Evolutionary conservation across 1,140 invertebrate species (phyloP).

Genomic region (Drosophila sturtevanti): DNA sequence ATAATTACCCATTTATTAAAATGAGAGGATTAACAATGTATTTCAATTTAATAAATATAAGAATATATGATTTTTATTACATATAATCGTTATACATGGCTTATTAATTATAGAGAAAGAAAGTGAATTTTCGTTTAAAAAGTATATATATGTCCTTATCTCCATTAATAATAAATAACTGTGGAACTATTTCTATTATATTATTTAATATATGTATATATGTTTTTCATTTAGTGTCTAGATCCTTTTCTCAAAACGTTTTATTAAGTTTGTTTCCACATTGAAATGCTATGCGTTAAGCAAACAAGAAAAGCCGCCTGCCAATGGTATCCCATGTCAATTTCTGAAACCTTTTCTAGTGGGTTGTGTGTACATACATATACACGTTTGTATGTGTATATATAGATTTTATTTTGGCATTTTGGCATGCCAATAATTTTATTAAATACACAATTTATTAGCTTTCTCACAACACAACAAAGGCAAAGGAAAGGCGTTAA

Average conservation of each 20-base stretch:
- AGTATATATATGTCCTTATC: neutral
- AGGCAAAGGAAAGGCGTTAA: slow-evolving; percentile 55
- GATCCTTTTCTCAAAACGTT: neutral
- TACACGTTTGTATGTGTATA: slow-evolving; percentile 83
- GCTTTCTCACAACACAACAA: slow-evolving; percentile 16
- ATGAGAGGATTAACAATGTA: too few relatives aligned
- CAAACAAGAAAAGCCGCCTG: neutral
- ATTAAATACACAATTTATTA: slow-evolving; percentile 59
- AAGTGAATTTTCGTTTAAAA: too few relatives aligned
- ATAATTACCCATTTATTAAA: too few relatives aligned
- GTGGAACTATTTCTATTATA: too few relatives aligned
- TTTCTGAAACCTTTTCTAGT: slow-evolving; percentile 23
- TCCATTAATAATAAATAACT: too few relatives aligned
- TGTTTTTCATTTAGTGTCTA: neutral
- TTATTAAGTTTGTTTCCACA: neutral
- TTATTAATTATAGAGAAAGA: too few relatives aligned
- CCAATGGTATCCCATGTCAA: slow-evolving; percentile 19
- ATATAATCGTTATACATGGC: too few relatives aligned
- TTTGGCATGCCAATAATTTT: slow-evolving; percentile 63
- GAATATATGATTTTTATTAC: too few relatives aligned
- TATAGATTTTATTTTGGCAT: slow-evolving; percentile 28
- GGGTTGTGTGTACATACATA: slow-evolving; percentile 71
- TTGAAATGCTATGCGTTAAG: neutral
- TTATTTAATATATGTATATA: neutral
- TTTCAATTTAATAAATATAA: too few relatives aligned